Evolutionary conservation across 2,113 vertebrate genomes (phyloP).

Genomic region (Ptyas mucosa): DNA sequence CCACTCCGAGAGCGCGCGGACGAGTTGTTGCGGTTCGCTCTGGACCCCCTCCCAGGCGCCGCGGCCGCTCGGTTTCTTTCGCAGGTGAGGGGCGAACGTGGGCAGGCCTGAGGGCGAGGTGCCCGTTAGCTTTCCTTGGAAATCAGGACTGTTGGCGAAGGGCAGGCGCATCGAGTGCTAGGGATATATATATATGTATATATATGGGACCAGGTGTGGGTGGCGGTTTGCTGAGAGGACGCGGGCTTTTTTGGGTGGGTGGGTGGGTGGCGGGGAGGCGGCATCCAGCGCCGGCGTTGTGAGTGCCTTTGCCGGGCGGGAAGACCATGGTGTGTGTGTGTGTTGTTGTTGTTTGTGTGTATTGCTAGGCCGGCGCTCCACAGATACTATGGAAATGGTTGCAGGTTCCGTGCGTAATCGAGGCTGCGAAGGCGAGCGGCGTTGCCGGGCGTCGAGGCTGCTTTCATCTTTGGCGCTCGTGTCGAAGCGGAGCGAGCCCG

Average conservation of each 20-base stretch:
- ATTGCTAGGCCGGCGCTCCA: neutral
- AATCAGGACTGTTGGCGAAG: neutral
- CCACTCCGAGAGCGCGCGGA: conserved; percentile 28
- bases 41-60: neutral
- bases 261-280: neutral
- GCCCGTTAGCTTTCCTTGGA: neutral
- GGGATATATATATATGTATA: neutral
- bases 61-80: neutral
- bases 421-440: neutral
- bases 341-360: too few relatives aligned
- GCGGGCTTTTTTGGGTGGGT: neutral
- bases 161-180: neutral
- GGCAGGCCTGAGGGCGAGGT: neutral
- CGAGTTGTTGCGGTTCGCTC: conserved; percentile 1
- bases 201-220: neutral
- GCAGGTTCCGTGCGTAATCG: neutral
- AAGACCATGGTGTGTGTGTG: too few relatives aligned
- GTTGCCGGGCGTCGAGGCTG: conserved; percentile 13
- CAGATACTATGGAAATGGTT: conserved; percentile 6
- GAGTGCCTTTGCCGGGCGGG: neutral
- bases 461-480: neutral
- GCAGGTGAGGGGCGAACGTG: neutral
- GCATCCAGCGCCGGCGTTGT: neutral
- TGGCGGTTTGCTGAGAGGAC: neutral
- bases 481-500: neutral